These are phyloP conservation scores for Muntiacus reevesi DNA, from an alignment of 2,113 vertebrate genomes.

Conservation along the genomic window DNA sequence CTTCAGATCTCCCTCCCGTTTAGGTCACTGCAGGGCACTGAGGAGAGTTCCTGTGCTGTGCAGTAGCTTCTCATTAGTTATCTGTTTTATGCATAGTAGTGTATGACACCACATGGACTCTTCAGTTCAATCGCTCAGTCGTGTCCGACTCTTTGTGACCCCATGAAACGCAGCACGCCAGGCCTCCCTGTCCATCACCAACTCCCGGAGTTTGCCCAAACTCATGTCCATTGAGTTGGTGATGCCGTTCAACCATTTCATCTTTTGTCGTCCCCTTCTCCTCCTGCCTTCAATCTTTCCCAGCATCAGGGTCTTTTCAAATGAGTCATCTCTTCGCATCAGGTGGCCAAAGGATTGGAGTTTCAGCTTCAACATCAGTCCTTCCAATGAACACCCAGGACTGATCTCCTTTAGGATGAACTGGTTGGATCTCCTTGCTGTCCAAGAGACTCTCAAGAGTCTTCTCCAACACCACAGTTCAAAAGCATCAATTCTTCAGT, in stretches of 20 bases:
- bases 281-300: background rate
- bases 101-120: background rate
- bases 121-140: background rate
- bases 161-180: rapidly evolving
- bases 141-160: rapidly evolving
- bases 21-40: background rate
- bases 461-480: background rate
- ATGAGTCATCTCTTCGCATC: background rate
- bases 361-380: background rate
- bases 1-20: background rate
- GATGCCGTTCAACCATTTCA: background rate
- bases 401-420: background rate
- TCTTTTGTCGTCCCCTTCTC: background rate
- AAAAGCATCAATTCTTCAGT: background rate
- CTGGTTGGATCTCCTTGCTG: background rate
- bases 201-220: background rate
- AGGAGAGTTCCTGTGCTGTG: background rate
- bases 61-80: background rate
- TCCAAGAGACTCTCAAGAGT: background rate
- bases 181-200: background rate
- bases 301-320: background rate
- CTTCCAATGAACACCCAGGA: background rate
- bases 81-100: background rate
- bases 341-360: background rate
- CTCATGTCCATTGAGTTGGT: background rate